These are phyloP conservation scores for Drosophila affinis DNA, from an alignment of 2,888 invertebrate species.

Conservation along the genomic window DNA sequence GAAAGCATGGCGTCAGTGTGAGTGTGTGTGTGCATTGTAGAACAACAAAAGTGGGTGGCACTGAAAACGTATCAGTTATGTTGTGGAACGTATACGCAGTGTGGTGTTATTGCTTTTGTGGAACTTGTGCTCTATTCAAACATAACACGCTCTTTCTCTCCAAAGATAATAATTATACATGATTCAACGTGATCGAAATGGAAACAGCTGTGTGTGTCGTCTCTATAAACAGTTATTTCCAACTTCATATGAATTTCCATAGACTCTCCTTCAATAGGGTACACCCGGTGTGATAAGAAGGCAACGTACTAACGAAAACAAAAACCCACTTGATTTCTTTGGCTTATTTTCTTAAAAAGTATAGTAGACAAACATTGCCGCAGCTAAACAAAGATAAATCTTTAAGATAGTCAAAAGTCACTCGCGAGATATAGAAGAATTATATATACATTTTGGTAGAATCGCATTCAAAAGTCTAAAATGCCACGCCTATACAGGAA, in stretches of 20 bases:
- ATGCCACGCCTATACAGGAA: slow-evolving; percentile 80
- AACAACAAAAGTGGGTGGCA: not conserved
- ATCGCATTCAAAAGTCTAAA: slow-evolving; percentile 63
- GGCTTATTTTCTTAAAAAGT: slow-evolving; percentile 30
- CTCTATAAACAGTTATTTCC: not conserved
- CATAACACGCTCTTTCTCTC: not conserved
- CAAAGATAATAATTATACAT: not conserved
- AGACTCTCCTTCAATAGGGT: not conserved
- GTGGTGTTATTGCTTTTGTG: not conserved
- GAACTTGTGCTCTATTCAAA: not conserved
- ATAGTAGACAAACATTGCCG: slow-evolving; percentile 43
- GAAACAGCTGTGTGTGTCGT: slow-evolving; percentile 36
- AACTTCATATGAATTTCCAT: not conserved
- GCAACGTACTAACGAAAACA: slow-evolving; percentile 1
- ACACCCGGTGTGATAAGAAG: slow-evolving; percentile 13
- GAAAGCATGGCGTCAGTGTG: too few species aligned
- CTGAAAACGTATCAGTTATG: not conserved
- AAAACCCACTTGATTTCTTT: slow-evolving; percentile 19
- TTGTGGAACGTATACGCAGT: not conserved
- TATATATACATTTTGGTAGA: slow-evolving; percentile 11
- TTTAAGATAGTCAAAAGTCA: slow-evolving; percentile 50
- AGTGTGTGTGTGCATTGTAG: too few species aligned
- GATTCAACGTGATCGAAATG: slow-evolving; percentile 23
- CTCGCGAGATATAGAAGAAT: slow-evolving; percentile 14
- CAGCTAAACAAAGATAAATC: slow-evolving; percentile 65